Conservation (phyloP, 2,113 vertebrate species). For the Typhlomys cinereus region DNA sequence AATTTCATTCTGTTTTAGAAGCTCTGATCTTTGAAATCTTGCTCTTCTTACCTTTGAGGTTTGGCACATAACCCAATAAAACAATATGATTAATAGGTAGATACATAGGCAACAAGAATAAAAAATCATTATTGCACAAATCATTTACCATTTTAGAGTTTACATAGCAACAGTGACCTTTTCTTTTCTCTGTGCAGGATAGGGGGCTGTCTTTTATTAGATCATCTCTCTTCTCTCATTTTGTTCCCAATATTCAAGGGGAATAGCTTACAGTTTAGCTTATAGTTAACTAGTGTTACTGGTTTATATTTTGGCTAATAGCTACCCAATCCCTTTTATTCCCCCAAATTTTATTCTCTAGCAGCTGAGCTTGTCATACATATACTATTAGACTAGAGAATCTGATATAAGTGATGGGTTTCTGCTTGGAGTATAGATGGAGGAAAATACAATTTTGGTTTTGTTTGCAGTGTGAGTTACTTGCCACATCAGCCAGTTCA, state of each 20-base stretch:
- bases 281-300: not conserved
- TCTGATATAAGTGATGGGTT: not conserved
- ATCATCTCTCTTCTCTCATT: not conserved
- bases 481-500: not conserved
- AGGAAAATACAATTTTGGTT: not conserved
- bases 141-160: conserved; percentile 3
- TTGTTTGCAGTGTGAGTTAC: not conserved
- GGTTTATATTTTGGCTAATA: conserved; percentile 4
- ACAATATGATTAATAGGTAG: not conserved
- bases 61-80: not conserved
- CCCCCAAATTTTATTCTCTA: conserved; percentile 23
- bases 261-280: not conserved
- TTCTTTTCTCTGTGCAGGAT: not conserved
- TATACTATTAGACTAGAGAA: not conserved
- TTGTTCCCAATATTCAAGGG: not conserved
- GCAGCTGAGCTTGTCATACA: not conserved
- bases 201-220: not conserved
- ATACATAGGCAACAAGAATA: not conserved
- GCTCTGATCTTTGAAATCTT: conserved; percentile 29
- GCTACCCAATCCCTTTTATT: not conserved
- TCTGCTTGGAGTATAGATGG: not conserved
- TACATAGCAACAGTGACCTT: not conserved
- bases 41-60: not conserved
- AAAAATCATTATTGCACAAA: not conserved
- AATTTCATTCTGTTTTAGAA: not conserved